phyloP scores from a whole-genome alignment of 2,113 vertebrate genomes.

The Myocastor coypus region DNA sequence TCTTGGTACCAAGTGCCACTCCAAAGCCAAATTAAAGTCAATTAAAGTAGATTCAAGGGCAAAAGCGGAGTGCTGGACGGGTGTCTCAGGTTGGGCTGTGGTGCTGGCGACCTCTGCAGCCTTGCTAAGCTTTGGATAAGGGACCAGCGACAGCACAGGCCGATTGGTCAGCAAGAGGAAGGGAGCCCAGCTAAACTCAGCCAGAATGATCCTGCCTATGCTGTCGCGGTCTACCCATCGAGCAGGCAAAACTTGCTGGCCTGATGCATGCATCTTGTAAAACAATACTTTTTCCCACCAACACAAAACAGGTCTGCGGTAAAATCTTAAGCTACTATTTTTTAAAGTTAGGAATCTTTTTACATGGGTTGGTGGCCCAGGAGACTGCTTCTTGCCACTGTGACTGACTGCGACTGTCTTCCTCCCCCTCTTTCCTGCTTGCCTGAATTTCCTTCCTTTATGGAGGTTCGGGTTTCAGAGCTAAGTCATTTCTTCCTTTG shows the following conservation, averaged over 20 bases:
- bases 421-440: background rate
- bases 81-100: background rate
- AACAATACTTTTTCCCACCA: background rate
- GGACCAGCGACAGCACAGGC: background rate
- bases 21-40: background rate
- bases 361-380: background rate
- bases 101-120: background rate
- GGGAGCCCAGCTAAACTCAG: background rate
- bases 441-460: background rate
- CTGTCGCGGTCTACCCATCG: background rate
- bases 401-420: background rate
- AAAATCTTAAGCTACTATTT: background rate
- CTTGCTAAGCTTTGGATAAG: background rate
- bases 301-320: background rate
- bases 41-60: background rate
- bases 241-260: background rate
- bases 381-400: background rate
- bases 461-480: background rate
- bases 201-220: background rate
- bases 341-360: constrained; percentile 10
- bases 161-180: background rate
- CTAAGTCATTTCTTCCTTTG: background rate
- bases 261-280: background rate
- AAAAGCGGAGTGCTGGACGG: fast-evolving
- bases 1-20: background rate